Evolutionary conservation across 1,140 invertebrate genomes (phyloP).

Genomic region (Lycorma delicatula): DNA sequence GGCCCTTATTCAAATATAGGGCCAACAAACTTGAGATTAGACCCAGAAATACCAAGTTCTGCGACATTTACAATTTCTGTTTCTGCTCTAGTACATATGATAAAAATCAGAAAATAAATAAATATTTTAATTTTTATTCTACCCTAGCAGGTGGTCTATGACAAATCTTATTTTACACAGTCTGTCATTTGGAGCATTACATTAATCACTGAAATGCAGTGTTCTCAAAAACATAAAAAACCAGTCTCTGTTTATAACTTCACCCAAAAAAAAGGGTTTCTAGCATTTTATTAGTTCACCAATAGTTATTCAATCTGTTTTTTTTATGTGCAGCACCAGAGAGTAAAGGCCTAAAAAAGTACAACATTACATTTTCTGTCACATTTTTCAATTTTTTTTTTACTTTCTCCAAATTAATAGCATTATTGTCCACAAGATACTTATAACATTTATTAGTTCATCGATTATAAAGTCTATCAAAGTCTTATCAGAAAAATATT

Average conservation of each 20-base stretch:
- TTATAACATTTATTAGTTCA: neutral
- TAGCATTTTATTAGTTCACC: neutral
- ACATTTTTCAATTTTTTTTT: neutral
- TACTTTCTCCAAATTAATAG: neutral
- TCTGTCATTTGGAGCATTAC: neutral
- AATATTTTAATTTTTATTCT: too few species aligned
- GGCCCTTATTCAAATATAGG: neutral
- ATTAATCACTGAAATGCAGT: neutral
- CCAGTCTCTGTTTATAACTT: neutral
- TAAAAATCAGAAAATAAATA: neutral
- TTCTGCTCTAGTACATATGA: neutral
- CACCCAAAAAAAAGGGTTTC: neutral
- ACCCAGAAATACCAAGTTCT: neutral
- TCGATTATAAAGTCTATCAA: neutral
- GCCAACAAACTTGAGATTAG: neutral
- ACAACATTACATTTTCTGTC: neutral
- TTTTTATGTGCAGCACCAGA: neutral
- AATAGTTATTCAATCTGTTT: neutral
- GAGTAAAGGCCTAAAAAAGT: neutral
- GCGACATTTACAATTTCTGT: neutral
- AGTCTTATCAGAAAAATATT: neutral
- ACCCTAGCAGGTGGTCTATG: too few species aligned
- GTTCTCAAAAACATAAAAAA: neutral
- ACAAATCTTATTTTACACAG: neutral
- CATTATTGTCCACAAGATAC: neutral